Conservation (phyloP, 2,888 invertebrate genomes). For the Ischnus inquisitorius region DNA sequence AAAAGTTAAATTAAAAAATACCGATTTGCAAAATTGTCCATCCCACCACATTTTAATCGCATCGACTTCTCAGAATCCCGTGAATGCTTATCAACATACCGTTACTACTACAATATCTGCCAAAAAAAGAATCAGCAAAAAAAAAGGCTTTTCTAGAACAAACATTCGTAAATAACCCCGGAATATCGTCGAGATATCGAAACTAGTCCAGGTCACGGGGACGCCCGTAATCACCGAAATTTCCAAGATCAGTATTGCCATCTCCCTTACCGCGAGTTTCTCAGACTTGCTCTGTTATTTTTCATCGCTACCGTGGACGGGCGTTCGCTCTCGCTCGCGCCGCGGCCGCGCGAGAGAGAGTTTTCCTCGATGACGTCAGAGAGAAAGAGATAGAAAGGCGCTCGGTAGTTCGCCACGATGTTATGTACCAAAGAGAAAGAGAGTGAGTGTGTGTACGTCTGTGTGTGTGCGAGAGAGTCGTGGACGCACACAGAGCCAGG, state of each 20-base stretch:
- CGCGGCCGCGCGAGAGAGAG: conserved; percentile 30
- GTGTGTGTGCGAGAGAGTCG: conserved; percentile 64
- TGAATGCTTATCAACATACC: neutral
- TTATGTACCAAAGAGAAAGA: conserved; percentile 47
- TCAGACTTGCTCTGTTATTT: conserved; percentile 39
- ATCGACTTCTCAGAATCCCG: neutral
- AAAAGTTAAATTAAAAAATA: no score
- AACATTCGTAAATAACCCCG: neutral
- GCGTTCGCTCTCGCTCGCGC: neutral
- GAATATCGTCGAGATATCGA: neutral
- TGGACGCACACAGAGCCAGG: conserved; percentile 78
- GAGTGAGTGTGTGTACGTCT: conserved; percentile 1
- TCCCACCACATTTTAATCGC: neutral
- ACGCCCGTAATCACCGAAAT: conserved; percentile 9
- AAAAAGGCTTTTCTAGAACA: no score
- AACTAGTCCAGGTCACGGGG: conserved; percentile 13
- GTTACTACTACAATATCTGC: no score
- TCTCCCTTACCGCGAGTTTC: conserved; percentile 9
- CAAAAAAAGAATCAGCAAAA: neutral
- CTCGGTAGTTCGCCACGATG: conserved; percentile 14
- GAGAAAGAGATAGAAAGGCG: conserved; percentile 56
- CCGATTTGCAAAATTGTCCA: no score
- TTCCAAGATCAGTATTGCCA: neutral
- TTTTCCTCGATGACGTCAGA: conserved; percentile 64
- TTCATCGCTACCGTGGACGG: conserved; percentile 24